A percentile compares a stretch with the other conserved stretches of the same genome.
Conservation (phyloP, 2,113 vertebrate genomes). For the Isurus oxyrinchus region DNA sequence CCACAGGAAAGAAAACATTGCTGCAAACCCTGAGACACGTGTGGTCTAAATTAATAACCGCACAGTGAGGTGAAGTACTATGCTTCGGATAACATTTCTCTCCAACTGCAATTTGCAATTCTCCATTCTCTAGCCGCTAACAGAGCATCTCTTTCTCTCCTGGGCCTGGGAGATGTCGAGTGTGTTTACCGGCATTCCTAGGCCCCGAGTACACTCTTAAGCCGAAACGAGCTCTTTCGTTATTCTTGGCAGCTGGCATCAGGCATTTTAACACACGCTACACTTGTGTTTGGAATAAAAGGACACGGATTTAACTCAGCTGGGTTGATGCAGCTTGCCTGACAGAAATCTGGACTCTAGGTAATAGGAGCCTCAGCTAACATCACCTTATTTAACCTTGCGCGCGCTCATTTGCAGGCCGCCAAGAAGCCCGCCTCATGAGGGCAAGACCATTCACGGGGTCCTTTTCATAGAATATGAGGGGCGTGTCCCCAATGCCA, state of each 20-base stretch:
- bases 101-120: not conserved
- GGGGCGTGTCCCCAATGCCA: too few species aligned
- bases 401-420: not conserved
- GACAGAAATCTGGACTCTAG: not conserved
- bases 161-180: not conserved
- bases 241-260: conserved; percentile 13
- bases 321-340: not conserved
- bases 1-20: conserved; percentile 19
- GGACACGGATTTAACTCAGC: not conserved
- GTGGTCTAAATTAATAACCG: conserved; percentile 27
- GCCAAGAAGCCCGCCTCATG: not conserved
- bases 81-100: not conserved
- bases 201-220: not conserved
- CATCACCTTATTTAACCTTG: not conserved
- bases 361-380: not conserved
- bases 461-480: too few species aligned
- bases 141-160: conserved; percentile 14
- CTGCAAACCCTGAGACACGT: not conserved
- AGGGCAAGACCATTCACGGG: not conserved
- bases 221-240: not conserved
- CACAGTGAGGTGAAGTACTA: not conserved
- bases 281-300: not conserved
- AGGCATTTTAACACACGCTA: not conserved
- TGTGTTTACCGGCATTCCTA: not conserved
- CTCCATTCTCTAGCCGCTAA: not conserved